phyloP scores from a whole-genome alignment of 2,113 vertebrate genomes.

The Chascanopsetta lugubris region DNA sequence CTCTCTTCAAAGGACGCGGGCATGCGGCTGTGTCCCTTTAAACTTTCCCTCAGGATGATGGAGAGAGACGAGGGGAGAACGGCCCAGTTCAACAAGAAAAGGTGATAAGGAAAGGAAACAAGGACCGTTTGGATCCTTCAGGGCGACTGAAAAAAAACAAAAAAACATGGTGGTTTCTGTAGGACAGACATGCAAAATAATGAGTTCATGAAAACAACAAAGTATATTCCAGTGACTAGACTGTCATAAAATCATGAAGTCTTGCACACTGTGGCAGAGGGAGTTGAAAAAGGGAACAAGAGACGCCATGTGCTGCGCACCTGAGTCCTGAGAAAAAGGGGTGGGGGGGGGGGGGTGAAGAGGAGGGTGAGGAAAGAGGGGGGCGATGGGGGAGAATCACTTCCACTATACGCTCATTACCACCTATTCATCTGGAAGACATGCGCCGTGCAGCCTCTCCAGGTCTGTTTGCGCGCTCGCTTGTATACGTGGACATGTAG shows the following conservation, averaged over 20 bases:
- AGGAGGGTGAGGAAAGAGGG: constrained; percentile 33
- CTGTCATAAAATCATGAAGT: no score
- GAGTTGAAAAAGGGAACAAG: constrained; percentile 4
- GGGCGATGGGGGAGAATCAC: constrained; percentile 66
- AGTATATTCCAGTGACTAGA: no score
- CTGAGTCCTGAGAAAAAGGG: constrained; percentile 45
- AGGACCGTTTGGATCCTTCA: no score
- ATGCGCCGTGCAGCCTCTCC: constrained; percentile 57
- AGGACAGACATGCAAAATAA: no score
- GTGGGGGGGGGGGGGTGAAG: constrained; percentile 7
- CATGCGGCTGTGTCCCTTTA: constrained; percentile 16
- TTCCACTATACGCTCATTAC: constrained; percentile 81
- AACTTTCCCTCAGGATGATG: constrained; percentile 5
- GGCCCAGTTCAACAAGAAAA: not conserved
- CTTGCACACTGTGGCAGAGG: no score
- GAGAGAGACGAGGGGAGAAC: not conserved
- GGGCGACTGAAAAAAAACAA: no score
- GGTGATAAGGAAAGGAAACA: not conserved
- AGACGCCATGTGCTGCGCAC: constrained; percentile 40
- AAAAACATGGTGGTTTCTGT: no score
- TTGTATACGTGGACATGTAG: constrained; percentile 1
- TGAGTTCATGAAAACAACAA: no score
- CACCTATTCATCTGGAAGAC: constrained; percentile 81
- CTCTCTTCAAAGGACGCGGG: constrained; percentile 21
- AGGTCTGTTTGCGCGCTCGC: not conserved